A percentile compares a stretch with the other conserved stretches of the same genome.
Evolutionary conservation across 2,888 invertebrate species (phyloP).

Genomic region (Mermis nigrescens): DNA sequence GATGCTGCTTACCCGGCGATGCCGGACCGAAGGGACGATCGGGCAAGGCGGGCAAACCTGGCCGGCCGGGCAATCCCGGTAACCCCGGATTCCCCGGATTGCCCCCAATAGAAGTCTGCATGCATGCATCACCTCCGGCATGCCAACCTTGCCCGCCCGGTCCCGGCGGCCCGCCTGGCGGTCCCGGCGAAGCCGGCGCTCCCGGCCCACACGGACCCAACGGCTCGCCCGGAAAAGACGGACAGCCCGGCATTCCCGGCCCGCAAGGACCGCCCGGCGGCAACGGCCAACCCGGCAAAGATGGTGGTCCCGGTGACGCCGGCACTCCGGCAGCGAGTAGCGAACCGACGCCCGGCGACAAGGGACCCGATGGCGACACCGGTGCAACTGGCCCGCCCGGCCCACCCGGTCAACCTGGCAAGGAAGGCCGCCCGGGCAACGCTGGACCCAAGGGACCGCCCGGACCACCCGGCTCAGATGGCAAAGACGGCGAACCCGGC

Average conservation of each 20-base stretch:
- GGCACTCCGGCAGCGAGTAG: background rate
- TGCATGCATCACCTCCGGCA: slow-evolving; percentile 1
- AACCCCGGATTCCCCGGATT: slow-evolving; percentile 8
- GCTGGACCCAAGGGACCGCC: slow-evolving; percentile 7
- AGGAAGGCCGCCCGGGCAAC: slow-evolving; percentile 3
- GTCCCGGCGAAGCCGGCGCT: slow-evolving; percentile 9
- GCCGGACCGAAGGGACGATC: slow-evolving; percentile 26
- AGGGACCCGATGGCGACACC: slow-evolving; percentile 10
- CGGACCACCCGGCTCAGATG: slow-evolving; percentile 7
- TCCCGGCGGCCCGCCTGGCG: slow-evolving; percentile 11
- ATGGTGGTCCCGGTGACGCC: slow-evolving; percentile 10
- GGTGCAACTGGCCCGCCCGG: slow-evolving; percentile 7
- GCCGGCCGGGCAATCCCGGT: slow-evolving; percentile 11
- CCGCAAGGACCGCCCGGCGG: slow-evolving; percentile 11
- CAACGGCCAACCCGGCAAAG: slow-evolving; percentile 9
- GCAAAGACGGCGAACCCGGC: slow-evolving; percentile 11
- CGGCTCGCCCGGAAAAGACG: slow-evolving; percentile 11
- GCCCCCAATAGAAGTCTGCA: slow-evolving; percentile 1
- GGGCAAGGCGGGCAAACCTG: slow-evolving; percentile 20
- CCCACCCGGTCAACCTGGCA: slow-evolving; percentile 4
- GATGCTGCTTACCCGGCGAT: slow-evolving; percentile 28
- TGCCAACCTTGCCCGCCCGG: slow-evolving; percentile 11
- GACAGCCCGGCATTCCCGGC: slow-evolving; percentile 12
- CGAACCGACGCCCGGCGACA: background rate
- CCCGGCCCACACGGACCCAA: slow-evolving; percentile 7